Percentiles rank a stretch among this genome's conserved stretches.
Conservation (phyloP, 2,888 invertebrate species). For the Syrista parreyssii region DNA sequence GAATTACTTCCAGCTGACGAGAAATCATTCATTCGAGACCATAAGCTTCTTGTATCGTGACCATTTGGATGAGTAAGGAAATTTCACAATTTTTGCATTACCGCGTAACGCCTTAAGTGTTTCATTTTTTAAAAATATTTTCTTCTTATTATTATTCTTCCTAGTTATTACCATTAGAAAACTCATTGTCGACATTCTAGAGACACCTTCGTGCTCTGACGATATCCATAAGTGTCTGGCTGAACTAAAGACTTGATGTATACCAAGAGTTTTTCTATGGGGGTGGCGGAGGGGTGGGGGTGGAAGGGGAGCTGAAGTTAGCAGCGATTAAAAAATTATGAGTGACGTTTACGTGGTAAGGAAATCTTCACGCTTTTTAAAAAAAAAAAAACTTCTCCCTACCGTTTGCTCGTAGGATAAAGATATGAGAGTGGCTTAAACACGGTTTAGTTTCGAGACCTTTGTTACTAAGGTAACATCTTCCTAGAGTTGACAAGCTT, state of each 20-base stretch:
- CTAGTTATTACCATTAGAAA: slow-evolving; percentile 13
- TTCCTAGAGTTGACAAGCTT: neutral
- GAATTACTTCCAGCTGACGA: neutral
- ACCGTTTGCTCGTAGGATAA: slow-evolving; percentile 34
- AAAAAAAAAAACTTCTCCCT: slow-evolving; percentile 21
- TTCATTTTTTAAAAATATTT: neutral
- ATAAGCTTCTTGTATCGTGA: neutral
- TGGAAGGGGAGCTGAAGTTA: slow-evolving; percentile 45
- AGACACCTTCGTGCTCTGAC: slow-evolving; percentile 6
- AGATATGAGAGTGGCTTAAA: slow-evolving; percentile 33
- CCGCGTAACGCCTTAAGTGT: neutral
- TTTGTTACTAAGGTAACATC: slow-evolving; percentile 19
- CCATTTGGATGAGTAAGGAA: neutral
- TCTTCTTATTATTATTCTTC: neutral
- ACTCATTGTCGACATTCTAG: slow-evolving; percentile 6
- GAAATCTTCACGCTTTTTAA: slow-evolving; percentile 56
- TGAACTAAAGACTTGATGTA: slow-evolving; percentile 41
- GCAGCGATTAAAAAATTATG: slow-evolving; percentile 36
- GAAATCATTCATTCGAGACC: neutral
- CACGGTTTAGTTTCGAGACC: slow-evolving; percentile 42
- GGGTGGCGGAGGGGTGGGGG: slow-evolving; percentile 10
- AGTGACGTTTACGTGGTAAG: slow-evolving; percentile 24
- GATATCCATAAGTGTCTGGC: slow-evolving; percentile 26
- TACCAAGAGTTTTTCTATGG: neutral
- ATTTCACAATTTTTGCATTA: neutral